Conservation (phyloP, 2,888 invertebrate genomes). For the Spilarctia lutea region DNA sequence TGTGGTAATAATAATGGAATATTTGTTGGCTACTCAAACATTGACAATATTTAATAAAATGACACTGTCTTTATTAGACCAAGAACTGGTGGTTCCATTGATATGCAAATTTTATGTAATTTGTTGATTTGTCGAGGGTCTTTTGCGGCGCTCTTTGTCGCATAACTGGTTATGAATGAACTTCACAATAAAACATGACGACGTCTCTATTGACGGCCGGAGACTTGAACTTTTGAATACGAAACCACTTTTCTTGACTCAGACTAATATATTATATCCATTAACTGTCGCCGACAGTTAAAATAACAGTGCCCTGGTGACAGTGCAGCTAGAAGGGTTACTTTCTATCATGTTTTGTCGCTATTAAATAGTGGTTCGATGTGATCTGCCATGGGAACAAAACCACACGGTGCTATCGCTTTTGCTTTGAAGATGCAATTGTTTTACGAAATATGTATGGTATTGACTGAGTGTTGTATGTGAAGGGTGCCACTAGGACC, state of each 20-base stretch:
- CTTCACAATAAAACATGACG: constrained; percentile 77
- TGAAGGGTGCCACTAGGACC: constrained; percentile 78
- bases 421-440: constrained; percentile 29
- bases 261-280: constrained; percentile 73
- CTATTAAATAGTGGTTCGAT: background rate
- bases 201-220: constrained; percentile 74
- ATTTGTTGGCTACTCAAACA: constrained; percentile 66
- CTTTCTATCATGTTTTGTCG: constrained; percentile 36
- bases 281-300: constrained; percentile 72
- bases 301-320: constrained; percentile 69
- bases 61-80: constrained; percentile 71
- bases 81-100: constrained; percentile 70
- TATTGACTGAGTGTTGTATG: constrained; percentile 44
- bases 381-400: constrained; percentile 39
- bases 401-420: constrained; percentile 22
- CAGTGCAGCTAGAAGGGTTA: constrained; percentile 38
- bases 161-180: constrained; percentile 73
- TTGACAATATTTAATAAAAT: constrained; percentile 77
- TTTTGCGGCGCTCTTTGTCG: constrained; percentile 83
- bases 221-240: constrained; percentile 62
- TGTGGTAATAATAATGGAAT: constrained; percentile 55
- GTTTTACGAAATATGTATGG: constrained; percentile 31
- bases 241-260: constrained; percentile 61
- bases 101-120: constrained; percentile 85
- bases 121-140: constrained; percentile 85